Evolutionary conservation across 2,888 invertebrate genomes (phyloP).

Genomic region (Xestia sexstrigata): DNA sequence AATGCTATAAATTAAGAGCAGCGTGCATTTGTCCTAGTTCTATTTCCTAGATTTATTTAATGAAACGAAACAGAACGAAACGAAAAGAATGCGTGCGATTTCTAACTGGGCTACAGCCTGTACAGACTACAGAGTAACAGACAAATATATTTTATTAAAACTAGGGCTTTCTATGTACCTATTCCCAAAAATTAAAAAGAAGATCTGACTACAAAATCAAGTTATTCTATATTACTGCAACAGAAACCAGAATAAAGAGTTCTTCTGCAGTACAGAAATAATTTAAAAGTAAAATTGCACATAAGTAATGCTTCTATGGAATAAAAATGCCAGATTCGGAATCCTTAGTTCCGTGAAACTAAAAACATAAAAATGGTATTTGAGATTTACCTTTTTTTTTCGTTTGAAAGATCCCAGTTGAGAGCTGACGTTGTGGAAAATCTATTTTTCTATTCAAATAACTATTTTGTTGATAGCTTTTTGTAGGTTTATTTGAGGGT

Average conservation of each 20-base stretch:
- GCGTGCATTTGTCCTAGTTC: constrained; percentile 7
- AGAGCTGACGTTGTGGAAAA: background rate
- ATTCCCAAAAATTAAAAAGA: background rate
- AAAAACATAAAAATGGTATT: background rate
- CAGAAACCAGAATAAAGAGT: background rate
- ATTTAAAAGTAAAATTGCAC: constrained; percentile 11
- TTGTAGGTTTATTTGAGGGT: background rate
- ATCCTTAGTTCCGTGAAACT: background rate
- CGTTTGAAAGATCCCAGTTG: background rate
- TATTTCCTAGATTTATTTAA: background rate
- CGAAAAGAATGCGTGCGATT: background rate
- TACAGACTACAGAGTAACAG: background rate
- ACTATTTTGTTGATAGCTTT: background rate
- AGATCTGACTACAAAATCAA: background rate
- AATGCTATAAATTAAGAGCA: constrained; percentile 29
- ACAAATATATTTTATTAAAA: background rate
- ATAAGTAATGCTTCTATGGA: background rate
- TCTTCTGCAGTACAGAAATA: background rate
- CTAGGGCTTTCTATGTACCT: background rate
- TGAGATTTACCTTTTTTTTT: constrained; percentile 4
- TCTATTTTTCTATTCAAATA: constrained; percentile 27
- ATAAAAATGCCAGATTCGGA: background rate
- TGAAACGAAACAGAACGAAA: background rate
- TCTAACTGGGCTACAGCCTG: background rate
- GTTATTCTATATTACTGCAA: background rate